Base-by-base conservation (phyloP, 1,140 invertebrate genomes). In the Tetramorium parvispinum region DNA sequence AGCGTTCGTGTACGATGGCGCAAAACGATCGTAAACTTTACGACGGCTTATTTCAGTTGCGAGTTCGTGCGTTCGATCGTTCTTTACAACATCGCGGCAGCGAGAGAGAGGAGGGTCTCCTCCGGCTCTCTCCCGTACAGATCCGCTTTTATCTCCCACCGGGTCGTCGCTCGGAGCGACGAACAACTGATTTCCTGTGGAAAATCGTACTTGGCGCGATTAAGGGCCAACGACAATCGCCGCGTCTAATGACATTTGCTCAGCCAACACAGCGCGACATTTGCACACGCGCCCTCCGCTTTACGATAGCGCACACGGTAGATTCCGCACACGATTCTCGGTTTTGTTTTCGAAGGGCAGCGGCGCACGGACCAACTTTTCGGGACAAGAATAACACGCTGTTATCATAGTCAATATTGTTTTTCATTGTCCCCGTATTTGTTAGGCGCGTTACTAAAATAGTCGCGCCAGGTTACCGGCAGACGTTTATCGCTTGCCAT, bases 21-120 rank as follows among this genome's bases (percentile, higher is more conserved):
- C 82, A 46, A 49, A 55, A 85, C 61, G 81, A 55, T 85, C 71
- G 81, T 87, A 87, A 87, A 87, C 61, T 87, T 87, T 87, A 87
- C 71, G 81, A 85, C 81, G 49, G 57, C 81, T 87, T 87, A 85
- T 87, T 87, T 85, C 61, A 71, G 71, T 77, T 55, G 70, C 78
- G 32, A 68, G 55, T 18, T 32, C 3, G 32, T 73, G 57, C 68
- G 37, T 85, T 85, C 51, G 71, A 37, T 65, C 24, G 70, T 32
- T 40, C 21, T 46, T 75, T 75, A 83, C 55, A 61, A 21, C 21
- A 51, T 85, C 46, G 55, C 24, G 16, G 13, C 18, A 11, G 37
- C 0, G 21, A 5, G 13, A 37, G 18, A 4, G 32, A 63, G n/a
- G 37, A 13, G 24, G 27, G 1, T 65, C 53, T 49, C 7, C 43